A percentile compares a stretch with the other conserved stretches of the same genome.
phyloP scores from a whole-genome alignment of 2,888 invertebrate genomes.

The Rhogogaster chlorosoma region DNA sequence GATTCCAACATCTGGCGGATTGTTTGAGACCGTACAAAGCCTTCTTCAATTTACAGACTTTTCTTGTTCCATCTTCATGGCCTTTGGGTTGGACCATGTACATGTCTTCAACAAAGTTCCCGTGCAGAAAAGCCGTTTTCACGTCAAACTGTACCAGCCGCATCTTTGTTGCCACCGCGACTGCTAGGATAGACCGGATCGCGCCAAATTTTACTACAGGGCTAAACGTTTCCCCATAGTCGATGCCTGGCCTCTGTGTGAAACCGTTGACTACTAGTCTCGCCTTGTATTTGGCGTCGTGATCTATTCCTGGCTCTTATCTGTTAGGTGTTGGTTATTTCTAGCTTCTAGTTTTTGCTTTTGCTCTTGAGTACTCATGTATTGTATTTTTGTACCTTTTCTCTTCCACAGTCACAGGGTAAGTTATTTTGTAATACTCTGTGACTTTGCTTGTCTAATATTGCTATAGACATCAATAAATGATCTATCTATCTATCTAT shows the following conservation, averaged over 20 bases:
- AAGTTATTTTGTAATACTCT: no score
- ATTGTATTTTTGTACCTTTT: no score
- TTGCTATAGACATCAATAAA: no score
- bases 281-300: constrained; percentile 61
- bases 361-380: no score
- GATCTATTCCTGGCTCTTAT: constrained; percentile 57
- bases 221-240: constrained; percentile 67
- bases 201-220: constrained; percentile 65
- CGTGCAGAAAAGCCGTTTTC: constrained; percentile 68
- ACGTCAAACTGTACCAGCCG: constrained; percentile 65
- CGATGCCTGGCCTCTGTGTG: constrained; percentile 60
- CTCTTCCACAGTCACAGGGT: no score
- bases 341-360: no score
- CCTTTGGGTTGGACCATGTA: constrained; percentile 71
- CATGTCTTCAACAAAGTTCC: constrained; percentile 65
- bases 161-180: constrained; percentile 60
- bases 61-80: constrained; percentile 63
- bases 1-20: constrained; percentile 70
- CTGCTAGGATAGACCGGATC: constrained; percentile 61
- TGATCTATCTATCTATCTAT: no score
- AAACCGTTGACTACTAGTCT: constrained; percentile 65
- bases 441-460: no score
- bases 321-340: no score
- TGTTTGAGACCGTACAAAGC: constrained; percentile 73
- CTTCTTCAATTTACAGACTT: constrained; percentile 67